Base-by-base conservation (phyloP, 2,797 vertebrate species). In the Semaprochilodus insignis region DNA sequence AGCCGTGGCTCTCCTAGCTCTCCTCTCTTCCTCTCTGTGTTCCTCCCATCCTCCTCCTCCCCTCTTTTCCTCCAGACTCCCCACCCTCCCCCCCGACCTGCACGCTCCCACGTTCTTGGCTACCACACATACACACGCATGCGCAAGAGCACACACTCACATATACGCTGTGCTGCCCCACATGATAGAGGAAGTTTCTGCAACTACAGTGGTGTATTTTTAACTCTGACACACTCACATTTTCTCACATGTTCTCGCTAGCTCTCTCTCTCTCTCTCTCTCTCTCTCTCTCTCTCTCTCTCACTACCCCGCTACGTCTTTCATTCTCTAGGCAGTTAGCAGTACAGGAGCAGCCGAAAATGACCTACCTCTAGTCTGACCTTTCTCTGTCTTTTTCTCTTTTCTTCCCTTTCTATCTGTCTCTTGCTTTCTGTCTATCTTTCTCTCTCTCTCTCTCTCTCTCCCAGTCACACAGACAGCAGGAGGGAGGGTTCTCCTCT, bases 161-260 rank as follows among this genome's bases (percentile, higher is more conserved):
- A 48, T 48, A 48, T 48, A 78, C 78, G 83, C 81, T 84, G 87
- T 48, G 76, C 81, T 80, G 80, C 84, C 86, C 85, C 81, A 44
- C 73, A 85, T 89, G 87, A 88, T 81, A 86, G 88, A 81, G 88
- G 90, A 92, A 92, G 90, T 92, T 89, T 89, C 79, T 87, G 81
- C 87, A 86, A 87, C 82, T 83, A 89, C 40, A 74, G 82, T 93
- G 92, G 83, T 93, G 92, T 94, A 94, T 94, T 94, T 94, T 93
- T 94, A 93, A 91, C 83, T 48, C 72, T 25, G 15, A 60, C 57
- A 51, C 59, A 54, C 31, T 51, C 77, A 74, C 83, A 77, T 80
- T 83, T 34, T 74, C 74, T 48, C 62, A 67, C 80, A n/a, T 74
- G 34, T 44, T 66, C 74, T 10, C 40, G 60, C 77, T 34, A 14